These are phyloP conservation scores for Xanthorhoe designata DNA, from an alignment of 2,888 invertebrate genomes.

Conservation along the genomic window DNA sequence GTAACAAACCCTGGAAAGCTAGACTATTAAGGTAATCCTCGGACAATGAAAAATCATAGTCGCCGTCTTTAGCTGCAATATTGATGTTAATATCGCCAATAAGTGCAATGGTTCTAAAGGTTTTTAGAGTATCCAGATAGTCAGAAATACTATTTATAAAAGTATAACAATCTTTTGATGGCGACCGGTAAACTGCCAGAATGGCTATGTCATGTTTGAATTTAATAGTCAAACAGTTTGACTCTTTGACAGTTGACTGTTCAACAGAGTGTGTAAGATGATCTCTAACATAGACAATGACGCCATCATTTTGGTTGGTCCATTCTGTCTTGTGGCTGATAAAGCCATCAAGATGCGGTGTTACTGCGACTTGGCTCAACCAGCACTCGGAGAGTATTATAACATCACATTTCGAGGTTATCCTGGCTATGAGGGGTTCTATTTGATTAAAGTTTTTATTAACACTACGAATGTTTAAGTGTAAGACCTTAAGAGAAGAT, in stretches of 20 bases:
- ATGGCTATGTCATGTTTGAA: neutral
- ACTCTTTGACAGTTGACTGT: neutral
- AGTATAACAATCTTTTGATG: neutral
- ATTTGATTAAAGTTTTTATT: neutral
- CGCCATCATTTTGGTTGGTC: neutral
- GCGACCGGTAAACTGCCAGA: neutral
- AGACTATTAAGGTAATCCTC: neutral
- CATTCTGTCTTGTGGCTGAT: neutral
- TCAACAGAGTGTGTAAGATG: neutral
- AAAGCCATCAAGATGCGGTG: neutral
- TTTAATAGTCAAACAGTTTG: neutral
- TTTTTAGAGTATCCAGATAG: neutral
- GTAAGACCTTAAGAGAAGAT: neutral
- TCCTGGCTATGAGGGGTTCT: neutral
- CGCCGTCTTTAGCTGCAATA: neutral
- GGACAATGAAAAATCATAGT: neutral
- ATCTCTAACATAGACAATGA: neutral
- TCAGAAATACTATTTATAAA: neutral
- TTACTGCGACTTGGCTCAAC: neutral
- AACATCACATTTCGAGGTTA: neutral
- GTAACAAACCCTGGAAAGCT: neutral
- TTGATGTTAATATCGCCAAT: neutral
- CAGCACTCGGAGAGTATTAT: neutral
- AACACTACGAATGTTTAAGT: neutral
- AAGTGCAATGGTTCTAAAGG: neutral